Evolutionary conservation across 2,113 vertebrate genomes (phyloP).

Genomic region (Chloroceryle aenea): DNA sequence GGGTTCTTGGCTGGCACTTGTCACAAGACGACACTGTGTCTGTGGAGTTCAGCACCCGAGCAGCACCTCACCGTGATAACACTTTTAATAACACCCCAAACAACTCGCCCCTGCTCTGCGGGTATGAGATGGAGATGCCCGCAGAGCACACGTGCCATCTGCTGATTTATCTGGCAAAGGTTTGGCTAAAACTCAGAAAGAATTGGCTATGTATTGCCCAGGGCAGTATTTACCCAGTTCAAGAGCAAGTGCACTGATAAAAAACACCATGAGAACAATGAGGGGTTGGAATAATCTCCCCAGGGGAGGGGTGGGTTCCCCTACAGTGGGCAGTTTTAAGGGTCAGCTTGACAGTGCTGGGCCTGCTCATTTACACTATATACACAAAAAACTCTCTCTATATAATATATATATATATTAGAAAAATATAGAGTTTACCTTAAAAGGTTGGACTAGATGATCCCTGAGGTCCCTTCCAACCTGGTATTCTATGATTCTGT

Average conservation of each 20-base stretch:
- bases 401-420: too few species aligned
- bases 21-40: neutral
- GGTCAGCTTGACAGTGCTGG: too few species aligned
- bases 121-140: accelerated
- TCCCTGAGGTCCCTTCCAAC: too few species aligned
- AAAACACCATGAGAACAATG: neutral
- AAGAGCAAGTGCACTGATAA: accelerated
- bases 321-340: too few species aligned
- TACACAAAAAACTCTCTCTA: too few species aligned
- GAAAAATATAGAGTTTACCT: too few species aligned
- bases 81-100: neutral
- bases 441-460: too few species aligned
- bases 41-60: neutral
- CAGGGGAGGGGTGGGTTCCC: too few species aligned
- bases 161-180: neutral
- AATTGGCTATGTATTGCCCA: neutral
- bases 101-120: neutral
- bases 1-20: neutral
- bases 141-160: neutral
- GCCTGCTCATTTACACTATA: too few species aligned
- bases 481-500: too few species aligned
- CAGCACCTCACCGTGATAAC: neutral
- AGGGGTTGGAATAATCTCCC: too few species aligned
- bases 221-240: neutral
- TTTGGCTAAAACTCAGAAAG: neutral